Evolutionary conservation across 2,797 vertebrate species (phyloP), one percentile per base, ranked within the genome.

Genomic region (Tauraco hartlaubi): DNA sequence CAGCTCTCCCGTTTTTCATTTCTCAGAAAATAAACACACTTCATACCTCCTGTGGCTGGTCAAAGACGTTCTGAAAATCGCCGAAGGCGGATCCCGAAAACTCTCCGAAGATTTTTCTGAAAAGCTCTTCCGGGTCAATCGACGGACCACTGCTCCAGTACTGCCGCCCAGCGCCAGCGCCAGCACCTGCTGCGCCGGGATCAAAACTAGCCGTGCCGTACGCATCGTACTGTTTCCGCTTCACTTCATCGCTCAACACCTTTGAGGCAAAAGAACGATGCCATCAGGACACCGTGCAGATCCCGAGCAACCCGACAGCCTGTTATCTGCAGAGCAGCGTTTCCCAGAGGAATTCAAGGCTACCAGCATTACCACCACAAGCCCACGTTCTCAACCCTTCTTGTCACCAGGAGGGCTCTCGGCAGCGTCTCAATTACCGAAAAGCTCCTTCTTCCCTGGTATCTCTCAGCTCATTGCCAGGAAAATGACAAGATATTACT

Each of bases 51-150:
- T 99, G 99, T 1, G 99, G 99, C 90, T 99, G 99, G 82, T 99
- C 98, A 85, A 99, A 99, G 28, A 99, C 98, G 26, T 92, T 97
- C 54, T 98, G 99, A 82, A 99, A 99, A 94, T 99, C 99, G 2
- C 99, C 99, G 1, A 99, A 99, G 4, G 98, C 95, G 7, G 98
- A 98, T 21, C 98, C 99, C 0, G 99, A 99, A 90, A 99, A 99
- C 83, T 99, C 99, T 19, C 99, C 99, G 3, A 99, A 99, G 96
- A 99, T 99, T 97, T 99, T 99, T 69, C 99, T 98, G 98, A 99
- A 99, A 12, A 99, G 99, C 94, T 99, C 99, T 93, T 99, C 99
- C 0, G 99, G 99, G 75, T 99, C 98, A 3, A 99, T 91, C 5
- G 90, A 97, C 8, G 98, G 98, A 28, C 98, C 93, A 0, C 98